Evolutionary conservation across 2,113 vertebrate species (phyloP).

Genomic region (Sinosuthora webbiana): DNA sequence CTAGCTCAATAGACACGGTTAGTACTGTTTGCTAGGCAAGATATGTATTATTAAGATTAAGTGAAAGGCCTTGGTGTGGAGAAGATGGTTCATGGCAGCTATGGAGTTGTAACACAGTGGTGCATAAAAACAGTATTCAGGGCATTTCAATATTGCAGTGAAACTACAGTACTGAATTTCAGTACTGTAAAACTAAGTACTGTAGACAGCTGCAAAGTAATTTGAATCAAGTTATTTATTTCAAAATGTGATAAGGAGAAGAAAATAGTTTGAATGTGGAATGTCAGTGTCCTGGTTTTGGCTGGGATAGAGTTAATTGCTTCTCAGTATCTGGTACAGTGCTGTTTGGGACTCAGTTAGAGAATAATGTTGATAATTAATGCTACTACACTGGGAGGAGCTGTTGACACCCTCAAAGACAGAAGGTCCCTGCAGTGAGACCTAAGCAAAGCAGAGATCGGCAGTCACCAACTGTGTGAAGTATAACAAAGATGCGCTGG

Average conservation of each 20-base stretch:
- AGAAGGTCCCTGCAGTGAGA: background rate
- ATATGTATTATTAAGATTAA: background rate
- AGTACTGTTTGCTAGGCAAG: background rate
- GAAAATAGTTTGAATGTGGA: background rate
- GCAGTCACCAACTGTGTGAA: background rate
- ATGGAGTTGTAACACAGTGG: rapidly evolving
- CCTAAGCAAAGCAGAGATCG: background rate
- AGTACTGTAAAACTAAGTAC: background rate
- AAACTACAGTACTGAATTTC: background rate
- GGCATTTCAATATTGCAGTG: background rate
- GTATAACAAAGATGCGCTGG: rapidly evolving
- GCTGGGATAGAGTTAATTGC: background rate
- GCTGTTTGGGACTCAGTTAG: background rate
- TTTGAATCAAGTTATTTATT: background rate
- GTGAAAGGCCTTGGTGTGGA: background rate
- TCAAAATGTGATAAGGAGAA: background rate
- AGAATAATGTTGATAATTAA: background rate
- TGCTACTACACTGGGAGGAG: background rate
- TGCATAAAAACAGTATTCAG: background rate
- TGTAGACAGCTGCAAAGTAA: background rate
- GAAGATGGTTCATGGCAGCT: background rate
- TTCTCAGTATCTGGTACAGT: background rate
- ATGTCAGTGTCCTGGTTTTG: background rate
- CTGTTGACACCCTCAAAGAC: background rate
- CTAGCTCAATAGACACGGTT: background rate